These are phyloP conservation scores for Oxygymnocypris stewartii DNA, from an alignment of 2,113 vertebrate species.

Conservation along the genomic window DNA sequence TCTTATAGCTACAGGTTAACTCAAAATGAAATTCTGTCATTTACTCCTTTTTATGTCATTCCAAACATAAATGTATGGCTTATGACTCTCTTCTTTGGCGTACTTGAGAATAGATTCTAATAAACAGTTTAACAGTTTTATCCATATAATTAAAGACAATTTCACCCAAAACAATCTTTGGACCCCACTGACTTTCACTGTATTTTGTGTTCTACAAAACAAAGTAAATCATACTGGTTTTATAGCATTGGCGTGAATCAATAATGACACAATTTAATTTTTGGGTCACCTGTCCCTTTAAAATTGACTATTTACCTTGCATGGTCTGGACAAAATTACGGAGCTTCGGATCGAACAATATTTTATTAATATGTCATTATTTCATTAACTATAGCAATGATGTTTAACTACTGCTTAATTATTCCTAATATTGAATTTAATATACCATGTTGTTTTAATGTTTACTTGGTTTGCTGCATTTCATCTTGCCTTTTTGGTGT, in stretches of 20 bases:
- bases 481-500: not conserved
- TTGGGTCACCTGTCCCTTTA: not conserved
- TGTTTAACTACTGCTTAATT: slow-evolving; percentile 19
- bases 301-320: not conserved
- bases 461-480: slow-evolving; percentile 18
- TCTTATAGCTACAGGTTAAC: not conserved
- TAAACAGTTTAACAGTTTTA: not conserved
- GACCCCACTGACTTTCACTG: not conserved
- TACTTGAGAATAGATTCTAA: not conserved
- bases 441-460: slow-evolving; percentile 12
- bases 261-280: not conserved
- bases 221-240: not conserved
- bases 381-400: not conserved
- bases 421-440: slow-evolving; percentile 10
- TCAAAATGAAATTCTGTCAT: not conserved
- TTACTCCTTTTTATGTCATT: not conserved
- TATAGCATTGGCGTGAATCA: not conserved
- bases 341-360: not conserved
- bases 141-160: not conserved
- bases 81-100: not conserved
- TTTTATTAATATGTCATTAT: too few relatives aligned
- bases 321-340: not conserved
- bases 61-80: not conserved
- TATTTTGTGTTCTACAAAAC: not conserved
- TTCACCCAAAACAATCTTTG: not conserved